These are phyloP conservation scores for Brachylomia viminalis DNA, from an alignment of 2,888 invertebrate genomes.

Conservation along the genomic window DNA sequence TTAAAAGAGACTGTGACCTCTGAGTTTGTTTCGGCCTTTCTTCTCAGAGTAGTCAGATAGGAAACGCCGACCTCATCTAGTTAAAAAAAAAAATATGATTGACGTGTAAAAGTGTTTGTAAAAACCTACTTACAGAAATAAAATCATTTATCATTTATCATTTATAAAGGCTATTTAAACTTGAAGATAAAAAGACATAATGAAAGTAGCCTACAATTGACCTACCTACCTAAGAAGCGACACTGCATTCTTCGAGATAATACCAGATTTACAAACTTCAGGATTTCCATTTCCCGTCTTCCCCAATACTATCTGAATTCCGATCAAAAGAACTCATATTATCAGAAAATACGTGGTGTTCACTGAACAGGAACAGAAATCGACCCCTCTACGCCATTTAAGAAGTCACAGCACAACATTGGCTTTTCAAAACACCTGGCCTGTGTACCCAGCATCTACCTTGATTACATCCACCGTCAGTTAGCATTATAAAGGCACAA, in stretches of 20 bases:
- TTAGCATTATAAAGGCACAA: constrained; percentile 66
- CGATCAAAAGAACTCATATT: constrained; percentile 52
- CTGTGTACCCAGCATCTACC: constrained; percentile 28
- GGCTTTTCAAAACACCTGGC: constrained; percentile 55
- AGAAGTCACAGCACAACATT: constrained; percentile 45
- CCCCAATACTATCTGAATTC: constrained; percentile 37
- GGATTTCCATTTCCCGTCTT: constrained; percentile 23
- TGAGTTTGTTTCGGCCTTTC: no score
- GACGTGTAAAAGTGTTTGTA: no score
- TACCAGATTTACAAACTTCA: constrained; percentile 10
- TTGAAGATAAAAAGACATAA: not conserved
- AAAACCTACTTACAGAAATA: no score
- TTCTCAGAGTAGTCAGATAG: no score
- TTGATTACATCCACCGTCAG: constrained; percentile 58
- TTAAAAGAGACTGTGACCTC: no score
- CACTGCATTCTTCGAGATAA: constrained; percentile 1
- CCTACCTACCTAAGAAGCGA: not conserved
- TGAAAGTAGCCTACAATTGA: not conserved
- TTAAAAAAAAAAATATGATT: no score
- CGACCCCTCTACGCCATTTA: constrained; percentile 32
- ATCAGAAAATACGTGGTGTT: constrained; percentile 35
- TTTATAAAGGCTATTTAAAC: not conserved
- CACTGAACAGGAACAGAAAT: constrained; percentile 31
- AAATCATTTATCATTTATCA: no score
- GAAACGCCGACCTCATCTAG: no score